Base-by-base conservation (phyloP, 2,797 vertebrate species). In the Ctenopoma multispine region DNA sequence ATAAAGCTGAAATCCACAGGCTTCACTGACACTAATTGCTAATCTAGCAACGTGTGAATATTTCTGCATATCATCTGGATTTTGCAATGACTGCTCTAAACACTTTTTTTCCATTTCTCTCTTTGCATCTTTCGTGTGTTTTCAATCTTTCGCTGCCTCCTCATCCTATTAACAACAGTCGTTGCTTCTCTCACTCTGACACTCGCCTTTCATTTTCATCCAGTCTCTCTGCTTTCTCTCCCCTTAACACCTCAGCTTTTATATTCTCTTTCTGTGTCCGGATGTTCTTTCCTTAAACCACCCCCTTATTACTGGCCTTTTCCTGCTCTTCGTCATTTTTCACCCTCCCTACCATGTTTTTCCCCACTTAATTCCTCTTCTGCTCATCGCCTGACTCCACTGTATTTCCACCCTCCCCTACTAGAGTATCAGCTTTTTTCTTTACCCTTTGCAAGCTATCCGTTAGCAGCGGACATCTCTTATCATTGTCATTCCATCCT, bases 21-120 rank as follows among this genome's bases (percentile, higher is more conserved):
- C 65, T 75, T 76, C 27, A 43, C 60, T 73, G 77, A 83, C 72
- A 75, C 71, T 85, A 84, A 87, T 87, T 84, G 74, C 63, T 69
- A 80, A 81, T 88, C 75, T 65, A 66, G 68, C 10, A 3, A 47
- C 59, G 80, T 82, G 73, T 77, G 68, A 77, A 75, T 81, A 83
- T 79, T 74, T 62, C 78, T 41, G 58, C 57, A 13, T 54, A 81
- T 88, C 80, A 80, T 86, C 63, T 79, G 64, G 77, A 75, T 75
- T 81, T 86, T 75, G 69, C 70, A 80, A 69, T 85, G 86, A 31
- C 24, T 41, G 65, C 63, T 73, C 53, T 69, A 60, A 77, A 87
- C 59, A 50, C 17, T 36, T 74, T 74, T 77, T 63, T 51, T 70
- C 56, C 65, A 40, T 36, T 41, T 66, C 44, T 40, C 31, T 34